These are phyloP conservation scores for Orbicella faveolata DNA, from an alignment of 64 coral and sea anemone genomes.

Conservation along the genomic window DNA sequence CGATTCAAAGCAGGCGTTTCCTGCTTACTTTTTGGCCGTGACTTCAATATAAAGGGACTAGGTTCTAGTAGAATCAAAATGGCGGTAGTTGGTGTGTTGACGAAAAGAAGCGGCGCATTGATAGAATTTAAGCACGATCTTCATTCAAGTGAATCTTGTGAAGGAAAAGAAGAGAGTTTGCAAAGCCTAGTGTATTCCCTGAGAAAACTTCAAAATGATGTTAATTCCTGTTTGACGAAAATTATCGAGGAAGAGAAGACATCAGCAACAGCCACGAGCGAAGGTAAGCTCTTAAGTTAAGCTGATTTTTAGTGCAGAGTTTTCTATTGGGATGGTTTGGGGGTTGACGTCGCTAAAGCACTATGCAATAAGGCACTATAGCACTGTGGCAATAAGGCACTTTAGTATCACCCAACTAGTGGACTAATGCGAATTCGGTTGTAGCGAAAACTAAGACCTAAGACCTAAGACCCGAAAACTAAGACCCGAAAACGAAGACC, in stretches of 20 bases:
- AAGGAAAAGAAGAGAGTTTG: not conserved
- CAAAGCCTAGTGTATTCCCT: constrained; percentile 9
- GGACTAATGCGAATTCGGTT: too few relatives aligned
- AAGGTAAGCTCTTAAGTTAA: too few relatives aligned
- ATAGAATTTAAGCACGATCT: constrained; percentile 30
- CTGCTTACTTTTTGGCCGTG: not conserved
- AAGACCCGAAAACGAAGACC: constrained; percentile 8
- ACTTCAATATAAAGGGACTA: not conserved
- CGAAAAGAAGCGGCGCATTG: not conserved
- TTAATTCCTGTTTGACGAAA: constrained; percentile 49
- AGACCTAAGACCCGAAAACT: too few relatives aligned
- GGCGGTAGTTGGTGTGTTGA: constrained; percentile 37
- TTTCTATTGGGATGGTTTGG: too few relatives aligned
- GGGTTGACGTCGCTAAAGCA: too few relatives aligned
- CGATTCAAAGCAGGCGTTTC: not conserved
- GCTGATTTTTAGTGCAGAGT: too few relatives aligned
- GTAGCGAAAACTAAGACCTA: too few relatives aligned
- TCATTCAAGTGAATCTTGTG: not conserved
- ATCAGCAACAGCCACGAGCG: not conserved
- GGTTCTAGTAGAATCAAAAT: constrained; percentile 23
- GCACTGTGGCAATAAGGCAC: too few relatives aligned
- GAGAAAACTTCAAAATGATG: constrained; percentile 45
- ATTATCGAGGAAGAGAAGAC: constrained; percentile 39
- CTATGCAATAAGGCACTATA: too few relatives aligned
- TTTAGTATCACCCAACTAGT: too few relatives aligned